Evolutionary conservation across 2,888 invertebrate species (phyloP).

Genomic region (Antheraea yamamai): DNA sequence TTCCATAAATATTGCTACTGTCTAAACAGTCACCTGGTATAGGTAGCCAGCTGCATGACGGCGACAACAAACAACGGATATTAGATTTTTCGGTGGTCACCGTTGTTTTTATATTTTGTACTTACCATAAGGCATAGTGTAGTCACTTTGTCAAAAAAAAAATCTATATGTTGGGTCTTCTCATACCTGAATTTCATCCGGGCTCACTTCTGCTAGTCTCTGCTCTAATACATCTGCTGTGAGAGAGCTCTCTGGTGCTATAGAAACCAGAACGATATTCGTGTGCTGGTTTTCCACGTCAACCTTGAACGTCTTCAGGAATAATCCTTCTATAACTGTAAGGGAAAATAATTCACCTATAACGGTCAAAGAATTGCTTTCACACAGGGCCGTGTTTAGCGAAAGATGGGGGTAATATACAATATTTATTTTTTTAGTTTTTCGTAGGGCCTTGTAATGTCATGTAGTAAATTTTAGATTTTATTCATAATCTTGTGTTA

Average conservation of each 20-base stretch:
- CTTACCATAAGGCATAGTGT: no score
- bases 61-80: no score
- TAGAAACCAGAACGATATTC: conserved; percentile 88
- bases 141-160: no score
- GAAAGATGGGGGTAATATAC: not conserved
- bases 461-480: no score
- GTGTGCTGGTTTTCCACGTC: conserved; percentile 85
- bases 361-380: not conserved
- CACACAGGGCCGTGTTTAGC: not conserved
- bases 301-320: conserved; percentile 83
- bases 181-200: conserved; percentile 70
- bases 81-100: not conserved
- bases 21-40: no score
- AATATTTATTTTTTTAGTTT: no score
- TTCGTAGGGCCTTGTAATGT: no score
- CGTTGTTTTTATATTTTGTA: not conserved
- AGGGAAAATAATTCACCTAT: not conserved
- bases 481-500: no score
- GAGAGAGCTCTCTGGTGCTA: conserved; percentile 78
- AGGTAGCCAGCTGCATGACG: no score
- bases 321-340: conserved; percentile 83
- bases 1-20: no score
- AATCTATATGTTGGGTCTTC: no score
- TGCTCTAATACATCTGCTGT: conserved; percentile 69
- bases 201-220: conserved; percentile 64